Evolutionary conservation across 2,888 invertebrate species (phyloP).

Genomic region (Sesia apiformis): DNA sequence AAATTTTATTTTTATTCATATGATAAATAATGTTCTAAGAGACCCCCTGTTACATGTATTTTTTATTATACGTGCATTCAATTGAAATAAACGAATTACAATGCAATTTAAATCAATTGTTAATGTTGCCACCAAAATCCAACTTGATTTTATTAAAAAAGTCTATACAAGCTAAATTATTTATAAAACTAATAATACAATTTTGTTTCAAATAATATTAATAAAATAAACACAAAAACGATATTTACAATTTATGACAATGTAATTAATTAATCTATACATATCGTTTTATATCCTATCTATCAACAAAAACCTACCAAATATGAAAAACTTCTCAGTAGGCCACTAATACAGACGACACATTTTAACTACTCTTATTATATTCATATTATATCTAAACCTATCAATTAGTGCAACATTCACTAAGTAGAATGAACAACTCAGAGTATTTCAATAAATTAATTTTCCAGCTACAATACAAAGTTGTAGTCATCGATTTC

Average conservation of each 20-base stretch:
- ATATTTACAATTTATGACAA: slow-evolving; percentile 67
- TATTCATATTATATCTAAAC: slow-evolving; percentile 59
- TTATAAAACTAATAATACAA: slow-evolving; percentile 60
- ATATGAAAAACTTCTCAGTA: slow-evolving; percentile 58
- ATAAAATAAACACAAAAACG: slow-evolving; percentile 65
- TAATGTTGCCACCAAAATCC: slow-evolving; percentile 62
- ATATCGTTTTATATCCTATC: slow-evolving; percentile 57
- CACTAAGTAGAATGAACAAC: slow-evolving; percentile 63
- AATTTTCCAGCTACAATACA: slow-evolving; percentile 47
- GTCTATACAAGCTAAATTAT: slow-evolving; percentile 51
- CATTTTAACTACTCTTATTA: slow-evolving; percentile 56
- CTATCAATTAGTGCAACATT: slow-evolving; percentile 65
- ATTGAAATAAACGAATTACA: slow-evolving; percentile 17
- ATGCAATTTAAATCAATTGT: slow-evolving; percentile 24
- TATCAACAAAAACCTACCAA: slow-evolving; percentile 66
- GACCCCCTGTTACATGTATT: slow-evolving; percentile 65
- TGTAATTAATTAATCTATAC: slow-evolving; percentile 54
- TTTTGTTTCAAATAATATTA: slow-evolving; percentile 28
- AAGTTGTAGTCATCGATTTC: slow-evolving; percentile 17
- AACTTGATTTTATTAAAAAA: slow-evolving; percentile 52
- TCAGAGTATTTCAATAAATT: slow-evolving; percentile 70
- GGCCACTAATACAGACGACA: slow-evolving; percentile 65
- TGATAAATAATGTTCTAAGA: slow-evolving; percentile 16
- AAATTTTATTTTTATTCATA: slow-evolving; percentile 20
- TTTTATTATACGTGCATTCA: slow-evolving; percentile 20